Conservation (phyloP, 30 jellyfish, hydroid and myxozoan genomes). For the Morbakka virulenta region DNA sequence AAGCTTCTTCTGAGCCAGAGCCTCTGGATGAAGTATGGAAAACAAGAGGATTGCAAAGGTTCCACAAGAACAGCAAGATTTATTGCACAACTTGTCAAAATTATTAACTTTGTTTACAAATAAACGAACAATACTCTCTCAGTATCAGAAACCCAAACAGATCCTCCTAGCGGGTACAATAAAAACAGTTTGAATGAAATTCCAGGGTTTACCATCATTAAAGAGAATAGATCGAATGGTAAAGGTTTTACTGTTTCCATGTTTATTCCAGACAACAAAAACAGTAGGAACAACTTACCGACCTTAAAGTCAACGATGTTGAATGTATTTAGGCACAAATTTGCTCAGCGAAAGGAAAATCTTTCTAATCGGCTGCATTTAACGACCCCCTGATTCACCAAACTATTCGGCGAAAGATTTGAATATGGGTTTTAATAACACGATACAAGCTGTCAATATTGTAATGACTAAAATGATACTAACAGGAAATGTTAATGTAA, state of each 20-base stretch:
- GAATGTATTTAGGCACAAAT: constrained; percentile 13
- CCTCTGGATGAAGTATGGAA: no score
- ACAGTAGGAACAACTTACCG: neutral
- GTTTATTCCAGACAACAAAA: constrained; percentile 2
- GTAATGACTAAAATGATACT: neutral
- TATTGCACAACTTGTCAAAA: no score
- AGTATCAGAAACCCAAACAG: no score
- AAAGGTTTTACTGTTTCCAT: constrained; percentile 5
- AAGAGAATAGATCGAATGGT: constrained; percentile 1
- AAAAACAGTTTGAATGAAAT: no score
- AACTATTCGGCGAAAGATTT: neutral
- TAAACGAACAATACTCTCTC: no score
- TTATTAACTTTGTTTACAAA: no score
- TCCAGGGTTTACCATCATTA: neutral
- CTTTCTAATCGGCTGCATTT: constrained; percentile 1
- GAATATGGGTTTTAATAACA: neutral
- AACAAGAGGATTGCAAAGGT: no score
- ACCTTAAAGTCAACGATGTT: constrained; percentile 6
- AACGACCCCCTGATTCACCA: constrained; percentile 9
- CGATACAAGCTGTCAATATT: neutral
- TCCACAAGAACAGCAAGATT: no score
- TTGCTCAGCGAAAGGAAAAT: neutral
- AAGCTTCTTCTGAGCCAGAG: no score
- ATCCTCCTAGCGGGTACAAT: no score
- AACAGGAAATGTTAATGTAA: neutral